phyloP scores from a whole-genome alignment of 1,140 invertebrate species.

The Vanessa tameamea region DNA sequence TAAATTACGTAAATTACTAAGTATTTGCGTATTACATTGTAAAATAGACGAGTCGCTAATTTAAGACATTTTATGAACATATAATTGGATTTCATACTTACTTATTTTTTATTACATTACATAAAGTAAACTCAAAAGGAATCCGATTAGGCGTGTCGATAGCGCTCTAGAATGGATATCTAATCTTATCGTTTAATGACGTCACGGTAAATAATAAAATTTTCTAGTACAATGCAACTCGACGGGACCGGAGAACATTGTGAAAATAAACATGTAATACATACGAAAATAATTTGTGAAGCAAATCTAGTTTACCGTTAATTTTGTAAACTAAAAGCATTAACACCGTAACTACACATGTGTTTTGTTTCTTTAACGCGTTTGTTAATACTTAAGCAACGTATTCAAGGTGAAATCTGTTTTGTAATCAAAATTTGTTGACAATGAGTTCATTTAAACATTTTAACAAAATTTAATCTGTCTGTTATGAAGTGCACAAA shows the following conservation, averaged over 20 bases:
- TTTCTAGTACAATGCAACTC: slow-evolving; percentile 22
- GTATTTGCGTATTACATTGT: too few relatives aligned
- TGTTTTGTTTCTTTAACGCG: slow-evolving; percentile 17
- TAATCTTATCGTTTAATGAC: slow-evolving; percentile 41
- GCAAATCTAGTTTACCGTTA: slow-evolving; percentile 7
- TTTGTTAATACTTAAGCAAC: slow-evolving; percentile 12
- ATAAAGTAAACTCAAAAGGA: slow-evolving; percentile 9
- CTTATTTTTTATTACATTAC: background rate
- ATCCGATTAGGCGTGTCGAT: slow-evolving; percentile 28
- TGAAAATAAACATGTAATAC: slow-evolving; percentile 17
- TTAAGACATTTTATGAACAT: background rate
- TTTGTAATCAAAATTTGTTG: slow-evolving; percentile 33
- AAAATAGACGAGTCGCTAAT: too few relatives aligned
- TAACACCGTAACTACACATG: slow-evolving; percentile 9
- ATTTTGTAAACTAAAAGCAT: slow-evolving; percentile 17
- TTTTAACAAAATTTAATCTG: background rate
- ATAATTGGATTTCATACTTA: background rate
- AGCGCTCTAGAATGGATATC: slow-evolving; percentile 33
- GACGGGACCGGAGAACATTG: background rate
- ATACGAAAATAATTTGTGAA: slow-evolving; percentile 21
- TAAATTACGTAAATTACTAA: too few relatives aligned
- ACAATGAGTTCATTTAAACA: background rate
- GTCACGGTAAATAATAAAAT: slow-evolving; percentile 28
- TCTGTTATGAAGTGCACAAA: too few relatives aligned
- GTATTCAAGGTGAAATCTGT: slow-evolving; percentile 31